phyloP scores from a whole-genome alignment of 1,140 invertebrate genomes.

The Listronotus oregonensis region DNA sequence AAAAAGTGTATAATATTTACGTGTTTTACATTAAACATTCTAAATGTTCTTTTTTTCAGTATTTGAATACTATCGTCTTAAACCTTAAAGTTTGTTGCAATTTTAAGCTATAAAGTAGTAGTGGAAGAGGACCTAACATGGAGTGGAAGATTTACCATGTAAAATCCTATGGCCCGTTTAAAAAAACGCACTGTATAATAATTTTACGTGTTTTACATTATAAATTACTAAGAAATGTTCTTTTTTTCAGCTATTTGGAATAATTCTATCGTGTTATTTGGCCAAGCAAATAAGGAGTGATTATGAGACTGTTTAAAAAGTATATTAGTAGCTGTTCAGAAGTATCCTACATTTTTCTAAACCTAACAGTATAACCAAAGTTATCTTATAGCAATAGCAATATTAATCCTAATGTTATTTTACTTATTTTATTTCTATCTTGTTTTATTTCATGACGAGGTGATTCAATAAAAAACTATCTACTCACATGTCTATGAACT shows the following conservation, averaged over 20 bases:
- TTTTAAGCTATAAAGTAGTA: no score
- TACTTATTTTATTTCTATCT: slow-evolving; percentile 1
- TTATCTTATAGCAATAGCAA: slow-evolving; percentile 8
- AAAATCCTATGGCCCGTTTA: no score
- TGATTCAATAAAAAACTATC: background rate
- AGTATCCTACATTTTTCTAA: no score
- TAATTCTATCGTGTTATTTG: slow-evolving; percentile 46
- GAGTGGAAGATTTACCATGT: no score
- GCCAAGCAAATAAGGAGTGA: slow-evolving; percentile 48
- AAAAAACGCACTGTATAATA: no score
- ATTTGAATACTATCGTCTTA: no score
- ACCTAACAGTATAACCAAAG: slow-evolving; percentile 4
- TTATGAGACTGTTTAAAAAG: slow-evolving; percentile 47
- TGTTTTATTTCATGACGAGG: background rate
- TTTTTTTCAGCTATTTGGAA: slow-evolving; percentile 47
- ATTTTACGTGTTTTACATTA: background rate
- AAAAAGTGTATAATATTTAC: no score
- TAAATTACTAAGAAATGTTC: slow-evolving; percentile 1
- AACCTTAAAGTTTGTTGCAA: no score
- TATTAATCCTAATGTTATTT: slow-evolving; percentile 7
- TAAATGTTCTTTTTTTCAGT: no score
- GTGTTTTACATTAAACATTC: no score
- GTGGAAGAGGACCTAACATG: no score
- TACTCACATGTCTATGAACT: background rate
- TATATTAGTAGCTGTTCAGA: no score